Base-by-base conservation (phyloP, 37 sponge, comb jelly and placozoan genomes). In the Ianthella basta region DNA sequence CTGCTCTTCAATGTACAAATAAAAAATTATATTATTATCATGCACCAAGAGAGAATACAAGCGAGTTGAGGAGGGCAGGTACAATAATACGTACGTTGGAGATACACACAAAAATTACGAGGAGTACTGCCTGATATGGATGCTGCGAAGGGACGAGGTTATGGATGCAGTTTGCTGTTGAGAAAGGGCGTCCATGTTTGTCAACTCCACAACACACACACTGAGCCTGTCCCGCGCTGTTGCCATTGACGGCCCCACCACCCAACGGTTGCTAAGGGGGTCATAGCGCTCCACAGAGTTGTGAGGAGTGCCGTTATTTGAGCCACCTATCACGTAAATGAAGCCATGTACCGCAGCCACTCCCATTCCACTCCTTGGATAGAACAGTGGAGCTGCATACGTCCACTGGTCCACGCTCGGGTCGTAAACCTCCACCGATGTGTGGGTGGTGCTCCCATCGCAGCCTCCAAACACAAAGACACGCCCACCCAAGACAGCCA, bases 251-350 rank as follows among this genome's bases (percentile, higher is more conserved):
- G 91, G 79, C 14, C 72, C 83, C 15, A 34, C 25, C 0, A 56
- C 32, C 94, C 94, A 93, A 36, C 75, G 69, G 59, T 93, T 87
- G 53, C 59, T 39, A 63, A 90, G 86, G 21, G 90, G 88, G 66
- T 91, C 91, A 41, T 91, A 91, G 19, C 75, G 63, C 66, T 91
- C 91, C 81, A 87, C 80, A 21, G 85, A 80, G 8, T 67, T 41
- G 23, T 84, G 55, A 39, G 72, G 72, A 5, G 36, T 40, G 15
- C 63, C 87, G n/a, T 86, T 89, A 69, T 88, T 80, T 37, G 84
- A 84, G n/a, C 94, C 94, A 4, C 94, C 94, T 0, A 91, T 73
- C 2, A 68, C 84, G 56, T 85, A 93, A 18, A 93, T 70, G 61
- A 55, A 65, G 20, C 93, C 87, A 13, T 79, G 65, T 21, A 91